Conservation (phyloP, 2,113 vertebrate genomes). For the Anarhynchus alexandrinus region DNA sequence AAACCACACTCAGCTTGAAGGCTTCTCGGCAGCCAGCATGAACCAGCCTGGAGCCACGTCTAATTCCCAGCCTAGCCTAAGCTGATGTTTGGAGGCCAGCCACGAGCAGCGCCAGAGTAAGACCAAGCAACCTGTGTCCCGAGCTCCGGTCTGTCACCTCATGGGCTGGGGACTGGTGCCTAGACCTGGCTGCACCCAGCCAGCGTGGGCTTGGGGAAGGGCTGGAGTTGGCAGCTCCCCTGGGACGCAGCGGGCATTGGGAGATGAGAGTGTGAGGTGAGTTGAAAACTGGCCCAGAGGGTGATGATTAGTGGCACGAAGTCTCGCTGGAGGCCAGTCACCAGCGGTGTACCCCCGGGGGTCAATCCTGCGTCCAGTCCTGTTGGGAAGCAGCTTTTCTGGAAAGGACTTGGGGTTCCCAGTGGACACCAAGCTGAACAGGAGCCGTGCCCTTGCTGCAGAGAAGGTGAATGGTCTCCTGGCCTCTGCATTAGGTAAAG, state of each 20-base stretch:
- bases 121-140: not conserved
- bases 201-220: not conserved
- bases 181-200: not conserved
- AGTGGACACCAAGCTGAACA: not conserved
- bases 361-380: not conserved
- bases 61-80: not conserved
- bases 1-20: not conserved
- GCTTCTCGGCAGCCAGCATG: not conserved
- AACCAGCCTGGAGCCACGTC: not conserved
- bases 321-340: not conserved
- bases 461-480: not conserved
- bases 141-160: not conserved
- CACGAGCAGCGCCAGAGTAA: not conserved
- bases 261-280: not conserved
- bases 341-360: not conserved
- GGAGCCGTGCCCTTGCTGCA: not conserved
- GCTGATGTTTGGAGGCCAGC: not conserved
- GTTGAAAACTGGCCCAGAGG: not conserved
- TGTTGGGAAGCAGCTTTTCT: not conserved
- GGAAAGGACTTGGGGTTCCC: not conserved
- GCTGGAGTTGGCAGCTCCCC: not conserved
- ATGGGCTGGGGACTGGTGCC: not conserved
- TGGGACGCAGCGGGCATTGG: accelerated
- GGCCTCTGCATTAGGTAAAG: not conserved
- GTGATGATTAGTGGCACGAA: not conserved